Conservation (phyloP, 2,797 vertebrate genomes). For the Limosa lapponica region DNA sequence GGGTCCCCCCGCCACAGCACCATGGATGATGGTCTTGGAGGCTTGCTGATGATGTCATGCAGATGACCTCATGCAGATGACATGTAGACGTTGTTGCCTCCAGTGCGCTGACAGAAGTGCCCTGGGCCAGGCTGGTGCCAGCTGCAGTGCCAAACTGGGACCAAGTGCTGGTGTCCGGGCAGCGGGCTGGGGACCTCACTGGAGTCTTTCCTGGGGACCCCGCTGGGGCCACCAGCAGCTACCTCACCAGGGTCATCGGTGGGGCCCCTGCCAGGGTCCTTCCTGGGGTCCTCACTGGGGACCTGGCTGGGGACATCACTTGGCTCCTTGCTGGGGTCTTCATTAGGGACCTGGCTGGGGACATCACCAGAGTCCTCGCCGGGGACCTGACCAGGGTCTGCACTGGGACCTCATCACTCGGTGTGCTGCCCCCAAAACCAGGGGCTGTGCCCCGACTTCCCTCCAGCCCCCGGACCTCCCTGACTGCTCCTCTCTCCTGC, state of each 20-base stretch:
- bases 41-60: background rate
- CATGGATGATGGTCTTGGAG: accelerated
- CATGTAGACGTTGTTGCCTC: background rate
- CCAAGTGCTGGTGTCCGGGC: background rate
- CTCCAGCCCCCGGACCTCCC: background rate
- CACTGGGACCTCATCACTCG: background rate
- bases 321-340: background rate
- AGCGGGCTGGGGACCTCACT: background rate
- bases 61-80: background rate
- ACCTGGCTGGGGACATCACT: no score
- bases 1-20: background rate
- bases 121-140: background rate
- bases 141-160: background rate
- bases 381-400: accelerated
- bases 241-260: background rate
- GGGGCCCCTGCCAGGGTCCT: background rate
- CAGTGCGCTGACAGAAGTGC: background rate
- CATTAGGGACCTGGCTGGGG: background rate
- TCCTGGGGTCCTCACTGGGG: no score
- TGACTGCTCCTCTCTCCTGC: background rate
- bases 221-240: background rate
- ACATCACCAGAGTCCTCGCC: background rate
- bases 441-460: accelerated
- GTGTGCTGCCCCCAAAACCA: accelerated
- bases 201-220: accelerated